These are phyloP conservation scores for Mamestra brassicae DNA, from an alignment of 2,888 invertebrate genomes.

Conservation along the genomic window DNA sequence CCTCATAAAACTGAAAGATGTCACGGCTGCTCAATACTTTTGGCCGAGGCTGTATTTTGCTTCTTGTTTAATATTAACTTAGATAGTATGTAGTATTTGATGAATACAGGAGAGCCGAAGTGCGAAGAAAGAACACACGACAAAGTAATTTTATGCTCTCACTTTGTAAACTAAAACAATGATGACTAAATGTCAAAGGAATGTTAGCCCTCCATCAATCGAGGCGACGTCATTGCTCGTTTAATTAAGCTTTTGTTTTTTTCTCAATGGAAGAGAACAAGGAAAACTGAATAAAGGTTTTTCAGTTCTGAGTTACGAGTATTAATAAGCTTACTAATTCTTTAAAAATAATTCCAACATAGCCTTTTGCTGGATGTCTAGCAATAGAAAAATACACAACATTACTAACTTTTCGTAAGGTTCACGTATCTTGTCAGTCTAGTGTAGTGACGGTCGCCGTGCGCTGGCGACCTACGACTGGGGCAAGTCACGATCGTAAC, in stretches of 20 bases:
- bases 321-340: not conserved
- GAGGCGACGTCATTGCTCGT: not conserved
- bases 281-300: not conserved
- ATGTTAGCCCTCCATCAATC: too few species aligned
- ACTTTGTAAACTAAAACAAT: not conserved
- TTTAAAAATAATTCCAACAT: not conserved
- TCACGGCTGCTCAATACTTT: too few species aligned
- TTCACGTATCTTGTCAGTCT: not conserved
- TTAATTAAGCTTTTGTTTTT: not conserved
- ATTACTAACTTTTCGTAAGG: constrained; percentile 13
- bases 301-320: not conserved
- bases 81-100: not conserved
- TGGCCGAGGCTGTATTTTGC: too few species aligned
- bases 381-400: not conserved
- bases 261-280: not conserved
- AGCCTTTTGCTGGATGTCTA: not conserved
- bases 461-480: not conserved
- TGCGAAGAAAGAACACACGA: not conserved
- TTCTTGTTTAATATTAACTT: too few species aligned
- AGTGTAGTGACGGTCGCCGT: not conserved
- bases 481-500: not conserved
- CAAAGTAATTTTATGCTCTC: not conserved
- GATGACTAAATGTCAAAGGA: not conserved
- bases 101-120: not conserved
- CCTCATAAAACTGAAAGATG: too few species aligned